A percentile compares a stretch with the other conserved stretches of the same genome.
Conservation (phyloP, 2,113 vertebrate genomes). For the Ramphastos sulfuratus region DNA sequence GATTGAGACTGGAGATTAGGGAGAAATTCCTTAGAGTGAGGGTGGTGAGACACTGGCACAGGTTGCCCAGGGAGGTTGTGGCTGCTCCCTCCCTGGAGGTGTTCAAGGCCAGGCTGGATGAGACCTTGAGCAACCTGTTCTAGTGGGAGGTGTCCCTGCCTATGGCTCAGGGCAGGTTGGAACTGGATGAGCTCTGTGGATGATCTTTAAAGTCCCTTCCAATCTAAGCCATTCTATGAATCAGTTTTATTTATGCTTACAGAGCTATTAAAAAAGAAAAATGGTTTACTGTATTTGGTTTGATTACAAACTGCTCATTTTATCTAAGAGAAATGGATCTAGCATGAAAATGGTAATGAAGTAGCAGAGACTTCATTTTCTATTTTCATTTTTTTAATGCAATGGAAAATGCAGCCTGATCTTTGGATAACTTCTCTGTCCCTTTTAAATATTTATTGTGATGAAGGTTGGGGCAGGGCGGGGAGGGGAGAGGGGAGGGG, state of each 20-base stretch:
- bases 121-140: too few relatives aligned
- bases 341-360: neutral
- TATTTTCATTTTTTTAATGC: neutral
- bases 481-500: neutral
- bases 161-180: too few relatives aligned
- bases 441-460: conserved; percentile 35
- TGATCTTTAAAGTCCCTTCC: too few relatives aligned
- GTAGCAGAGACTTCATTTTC: neutral
- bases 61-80: too few relatives aligned
- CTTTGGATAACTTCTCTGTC: neutral
- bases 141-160: too few relatives aligned
- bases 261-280: neutral
- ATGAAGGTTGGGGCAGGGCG: neutral
- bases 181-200: too few relatives aligned
- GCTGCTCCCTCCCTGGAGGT: too few relatives aligned
- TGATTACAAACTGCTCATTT: neutral
- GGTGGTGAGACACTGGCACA: too few relatives aligned
- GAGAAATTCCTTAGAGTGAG: too few relatives aligned
- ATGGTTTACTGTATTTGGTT: neutral
- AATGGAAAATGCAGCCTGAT: neutral
- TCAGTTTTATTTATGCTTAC: neutral
- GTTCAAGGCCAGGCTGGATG: too few relatives aligned
- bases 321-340: neutral
- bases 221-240: neutral
- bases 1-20: too few relatives aligned